Base-by-base conservation (phyloP, 2,888 invertebrate genomes). In the Neoitamus cyanurus region DNA sequence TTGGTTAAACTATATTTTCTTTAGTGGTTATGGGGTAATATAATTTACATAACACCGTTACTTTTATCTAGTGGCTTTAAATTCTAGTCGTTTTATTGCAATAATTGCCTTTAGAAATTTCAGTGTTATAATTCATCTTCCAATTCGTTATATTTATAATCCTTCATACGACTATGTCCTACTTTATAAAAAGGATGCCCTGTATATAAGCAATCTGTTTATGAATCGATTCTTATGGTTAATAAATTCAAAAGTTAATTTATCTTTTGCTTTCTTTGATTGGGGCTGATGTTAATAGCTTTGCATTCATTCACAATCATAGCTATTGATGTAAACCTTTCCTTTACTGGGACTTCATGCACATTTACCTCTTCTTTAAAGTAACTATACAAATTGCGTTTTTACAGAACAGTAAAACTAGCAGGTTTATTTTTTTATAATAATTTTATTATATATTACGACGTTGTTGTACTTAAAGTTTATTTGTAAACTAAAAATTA, bases 381-480 rank as follows among this genome's bases (percentile, higher is more conserved):
- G 20, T 42, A 42, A 75, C 75, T 75, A 42, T 75, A 75, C 42
- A 75, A 28, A 75, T 75, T 36, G 31, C 73, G n/a, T 75, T 75
- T 42, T 25, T 42, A 75, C 42, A 75, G 25, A 75, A 75, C 28
- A 75, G 42, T 75, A 42, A 75, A 75, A 75, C 75, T 75, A 42
- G 75, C 75, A 42, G 20, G n/a, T 36, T 75, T 37, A 9, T 58
- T 3, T 25, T 58, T 58, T 58, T 25, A 20, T 25, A 7, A 75
- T 70, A 30, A 31, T 31, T 30, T 11, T 30, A 28, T 69, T 70
- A 75, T 42, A 75, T 75, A 70, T 75, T 75, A 75, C 75, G 42
- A 75, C 20, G 37, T 7, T 75, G 42, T 75, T 75, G 75, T 75
- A 75, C 75, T 75, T 75, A 75, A 75, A 20, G 28, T 75, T 36